phyloP scores from a whole-genome alignment of 2,888 invertebrate species.

The Liodrosophila aerea region DNA sequence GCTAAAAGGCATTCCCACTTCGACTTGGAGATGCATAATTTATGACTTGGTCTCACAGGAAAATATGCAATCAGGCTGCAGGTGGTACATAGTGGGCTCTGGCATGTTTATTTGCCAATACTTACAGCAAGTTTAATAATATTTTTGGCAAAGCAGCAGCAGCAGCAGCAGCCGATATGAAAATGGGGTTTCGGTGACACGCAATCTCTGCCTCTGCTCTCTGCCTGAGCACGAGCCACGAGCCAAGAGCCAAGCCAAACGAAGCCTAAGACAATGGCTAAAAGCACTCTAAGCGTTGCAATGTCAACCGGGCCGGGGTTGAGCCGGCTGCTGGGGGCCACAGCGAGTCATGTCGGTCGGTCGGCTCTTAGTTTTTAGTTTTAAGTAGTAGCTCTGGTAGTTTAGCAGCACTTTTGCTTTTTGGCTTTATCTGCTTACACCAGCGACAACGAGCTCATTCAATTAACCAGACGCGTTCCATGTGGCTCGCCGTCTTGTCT shows the following conservation, averaged over 20 bases:
- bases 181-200: constrained; percentile 63
- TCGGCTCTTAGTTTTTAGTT: constrained; percentile 7
- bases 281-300: constrained; percentile 34
- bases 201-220: constrained; percentile 39
- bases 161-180: constrained; percentile 48
- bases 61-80: constrained; percentile 15
- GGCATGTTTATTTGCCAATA: constrained; percentile 29
- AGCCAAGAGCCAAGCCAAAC: constrained; percentile 13
- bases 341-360: constrained; percentile 1
- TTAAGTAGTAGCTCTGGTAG: background rate
- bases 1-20: constrained; percentile 1
- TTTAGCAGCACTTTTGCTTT: constrained; percentile 22
- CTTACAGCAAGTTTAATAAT: constrained; percentile 18
- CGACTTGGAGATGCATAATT: constrained; percentile 1
- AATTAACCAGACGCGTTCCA: constrained; percentile 63
- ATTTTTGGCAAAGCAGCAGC: constrained; percentile 16
- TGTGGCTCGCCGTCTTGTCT: constrained; percentile 26
- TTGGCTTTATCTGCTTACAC: constrained; percentile 38
- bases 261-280: constrained; percentile 1
- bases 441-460: constrained; percentile 55
- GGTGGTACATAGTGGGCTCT: constrained; percentile 16
- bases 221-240: constrained; percentile 30
- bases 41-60: background rate
- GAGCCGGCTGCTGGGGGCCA: constrained; percentile 6
- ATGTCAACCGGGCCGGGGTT: constrained; percentile 43